Percentiles rank a stretch among this genome's conserved stretches.
Evolutionary conservation across 2,113 vertebrate genomes (phyloP).

Genomic region (Arizona elegans): DNA sequence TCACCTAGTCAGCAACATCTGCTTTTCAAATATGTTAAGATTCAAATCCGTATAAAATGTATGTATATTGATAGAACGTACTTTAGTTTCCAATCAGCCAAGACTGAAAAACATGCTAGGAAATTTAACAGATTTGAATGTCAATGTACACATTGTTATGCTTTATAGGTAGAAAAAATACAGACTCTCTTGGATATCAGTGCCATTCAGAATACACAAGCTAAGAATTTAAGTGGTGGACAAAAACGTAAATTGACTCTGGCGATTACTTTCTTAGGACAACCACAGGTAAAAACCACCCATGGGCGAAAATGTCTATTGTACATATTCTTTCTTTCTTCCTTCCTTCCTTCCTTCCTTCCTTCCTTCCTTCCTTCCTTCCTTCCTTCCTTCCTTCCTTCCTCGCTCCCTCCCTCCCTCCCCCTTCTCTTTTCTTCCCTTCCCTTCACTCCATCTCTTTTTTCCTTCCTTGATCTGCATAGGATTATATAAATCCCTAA

Average conservation of each 20-base stretch:
- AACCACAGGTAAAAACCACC: slow-evolving; percentile 77
- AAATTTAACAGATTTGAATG: background rate
- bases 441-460: too few species aligned
- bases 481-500: background rate
- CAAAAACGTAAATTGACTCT: slow-evolving; percentile 85
- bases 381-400: too few species aligned
- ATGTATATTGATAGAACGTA: background rate
- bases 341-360: background rate
- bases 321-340: background rate
- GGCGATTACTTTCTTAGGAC: slow-evolving; percentile 83
- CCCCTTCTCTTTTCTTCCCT: too few species aligned
- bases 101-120: background rate
- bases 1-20: too few species aligned
- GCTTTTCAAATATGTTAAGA: background rate
- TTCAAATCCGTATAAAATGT: background rate
- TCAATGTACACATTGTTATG: background rate
- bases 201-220: slow-evolving; percentile 70
- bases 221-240: slow-evolving; percentile 77
- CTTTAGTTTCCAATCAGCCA: background rate
- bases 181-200: slow-evolving; percentile 75
- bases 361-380: too few species aligned
- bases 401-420: background rate
- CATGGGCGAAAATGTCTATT: background rate
- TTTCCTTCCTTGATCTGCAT: background rate
- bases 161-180: slow-evolving; percentile 76